These are phyloP conservation scores for Hyposoter dolosus DNA, from an alignment of 2,888 invertebrate species.

Conservation along the genomic window DNA sequence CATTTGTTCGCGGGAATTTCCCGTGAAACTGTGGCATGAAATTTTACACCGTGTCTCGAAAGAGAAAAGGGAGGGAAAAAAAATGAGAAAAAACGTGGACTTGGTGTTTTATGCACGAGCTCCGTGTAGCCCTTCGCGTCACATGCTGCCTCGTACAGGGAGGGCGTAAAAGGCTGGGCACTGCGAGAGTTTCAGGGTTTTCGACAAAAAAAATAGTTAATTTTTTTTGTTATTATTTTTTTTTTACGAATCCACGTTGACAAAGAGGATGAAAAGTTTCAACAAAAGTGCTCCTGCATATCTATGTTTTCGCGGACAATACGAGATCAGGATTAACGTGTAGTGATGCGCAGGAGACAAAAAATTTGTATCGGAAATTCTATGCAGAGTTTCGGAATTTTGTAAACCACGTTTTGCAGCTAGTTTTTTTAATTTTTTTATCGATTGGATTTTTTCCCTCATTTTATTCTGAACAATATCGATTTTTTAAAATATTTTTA, in stretches of 20 bases:
- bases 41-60: constrained; percentile 1
- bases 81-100: background rate
- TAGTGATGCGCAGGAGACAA: background rate
- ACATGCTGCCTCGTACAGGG: constrained; percentile 7
- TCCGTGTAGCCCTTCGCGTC: constrained; percentile 18
- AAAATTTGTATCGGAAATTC: background rate
- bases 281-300: background rate
- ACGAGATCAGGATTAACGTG: constrained; percentile 6
- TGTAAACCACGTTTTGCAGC: background rate
- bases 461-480: background rate
- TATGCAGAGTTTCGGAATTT: background rate
- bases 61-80: background rate
- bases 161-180: background rate
- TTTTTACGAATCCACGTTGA: constrained; percentile 8
- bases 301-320: constrained; percentile 1
- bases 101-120: constrained; percentile 9
- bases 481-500: background rate
- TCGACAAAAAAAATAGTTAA: background rate
- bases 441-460: background rate
- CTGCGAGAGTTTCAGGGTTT: constrained; percentile 6
- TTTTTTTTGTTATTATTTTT: constrained; percentile 19
- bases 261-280: background rate
- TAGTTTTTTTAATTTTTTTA: background rate
- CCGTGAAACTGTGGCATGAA: constrained; percentile 19
- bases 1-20: constrained; percentile 14